Base-by-base conservation (phyloP, 1,140 invertebrate species). In the Drosophila miranda region DNA sequence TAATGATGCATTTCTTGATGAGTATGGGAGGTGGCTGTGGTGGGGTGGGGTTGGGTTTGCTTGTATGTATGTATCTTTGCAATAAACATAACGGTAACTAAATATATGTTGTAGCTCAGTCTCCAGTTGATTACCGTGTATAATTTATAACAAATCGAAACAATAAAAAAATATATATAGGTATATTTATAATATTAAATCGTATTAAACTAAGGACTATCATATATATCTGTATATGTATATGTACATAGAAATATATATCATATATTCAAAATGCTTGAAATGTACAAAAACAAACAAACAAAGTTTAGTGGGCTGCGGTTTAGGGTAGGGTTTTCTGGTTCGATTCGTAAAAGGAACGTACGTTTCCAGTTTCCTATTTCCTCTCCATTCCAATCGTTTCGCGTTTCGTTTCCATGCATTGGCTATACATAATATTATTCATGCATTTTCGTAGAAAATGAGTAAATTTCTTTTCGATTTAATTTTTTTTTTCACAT, bases 31-130 rank as follows among this genome's bases (percentile, higher is more conserved):
- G 41, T 44, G 16, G 53, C 45, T 19, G 43, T 43, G 49, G 4
- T 45, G 30, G 30, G 16, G 21, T 42, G 26, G 38, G 41, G 30
- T 41, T 38, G 34, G 23, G 52, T n/a, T 42, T 48, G 13, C 11
- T 34, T 38, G 46, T 43, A 44, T 61, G 44, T 57, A 14, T 72
- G 58, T 62, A 50, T 66, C 61, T 68, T 67, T 86, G 77, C 70
- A 89, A 81, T 78, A 86, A 89, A 89, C 69, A 81, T 86, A 86
- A 81, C 80, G 86, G 74, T 89, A 89, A 89, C 75, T 87, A 89
- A 89, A 89, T 86, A 81, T 86, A 89, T 82, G 81, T 89, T 89
- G 86, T 89, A 89, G 86, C 87, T 89, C 86, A 89, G 86, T 89
- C 86, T 89, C 86, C 86, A 89, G 81, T 87, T 81, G 82, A 89